Evolutionary conservation across 2,888 invertebrate species (phyloP).

Genomic region (Phymatocera aterrima): DNA sequence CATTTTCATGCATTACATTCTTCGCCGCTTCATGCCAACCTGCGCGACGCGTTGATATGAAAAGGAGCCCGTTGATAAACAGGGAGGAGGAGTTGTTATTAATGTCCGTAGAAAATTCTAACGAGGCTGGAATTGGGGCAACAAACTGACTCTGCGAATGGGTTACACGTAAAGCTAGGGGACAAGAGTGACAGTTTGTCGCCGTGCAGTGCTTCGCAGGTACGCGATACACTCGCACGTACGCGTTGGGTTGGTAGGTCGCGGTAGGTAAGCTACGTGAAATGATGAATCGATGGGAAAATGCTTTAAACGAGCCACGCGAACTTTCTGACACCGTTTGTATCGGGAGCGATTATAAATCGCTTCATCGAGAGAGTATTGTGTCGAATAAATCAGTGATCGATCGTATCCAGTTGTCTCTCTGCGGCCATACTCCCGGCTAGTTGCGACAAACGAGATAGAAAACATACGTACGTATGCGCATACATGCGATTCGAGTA

Average conservation of each 20-base stretch:
- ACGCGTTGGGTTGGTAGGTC: too few relatives aligned
- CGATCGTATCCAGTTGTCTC: conserved; percentile 30
- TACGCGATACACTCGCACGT: too few relatives aligned
- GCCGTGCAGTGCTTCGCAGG: too few relatives aligned
- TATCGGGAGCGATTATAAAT: conserved; percentile 44
- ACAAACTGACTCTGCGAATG: conserved; percentile 22
- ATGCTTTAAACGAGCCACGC: conserved; percentile 42
- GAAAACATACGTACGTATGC: background rate
- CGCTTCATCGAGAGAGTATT: conserved; percentile 43
- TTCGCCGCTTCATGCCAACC: too few relatives aligned
- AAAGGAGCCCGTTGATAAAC: conserved; percentile 17
- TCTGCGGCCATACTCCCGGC: background rate
- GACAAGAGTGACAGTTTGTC: conserved; percentile 20
- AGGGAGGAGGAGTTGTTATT: conserved; percentile 12
- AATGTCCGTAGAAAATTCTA: conserved; percentile 16
- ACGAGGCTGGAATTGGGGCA: conserved; percentile 23
- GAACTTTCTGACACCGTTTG: conserved; percentile 42
- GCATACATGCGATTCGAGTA: too few relatives aligned
- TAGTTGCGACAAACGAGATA: background rate
- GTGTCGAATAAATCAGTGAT: conserved; percentile 43
- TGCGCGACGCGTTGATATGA: conserved; percentile 19
- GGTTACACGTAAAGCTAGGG: background rate
- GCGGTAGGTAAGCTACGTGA: background rate
- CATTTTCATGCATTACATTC: too few relatives aligned
- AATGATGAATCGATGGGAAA: conserved; percentile 47